These are phyloP conservation scores for Arvicanthis niloticus DNA, from an alignment of 2,113 vertebrate species.

Conservation along the genomic window DNA sequence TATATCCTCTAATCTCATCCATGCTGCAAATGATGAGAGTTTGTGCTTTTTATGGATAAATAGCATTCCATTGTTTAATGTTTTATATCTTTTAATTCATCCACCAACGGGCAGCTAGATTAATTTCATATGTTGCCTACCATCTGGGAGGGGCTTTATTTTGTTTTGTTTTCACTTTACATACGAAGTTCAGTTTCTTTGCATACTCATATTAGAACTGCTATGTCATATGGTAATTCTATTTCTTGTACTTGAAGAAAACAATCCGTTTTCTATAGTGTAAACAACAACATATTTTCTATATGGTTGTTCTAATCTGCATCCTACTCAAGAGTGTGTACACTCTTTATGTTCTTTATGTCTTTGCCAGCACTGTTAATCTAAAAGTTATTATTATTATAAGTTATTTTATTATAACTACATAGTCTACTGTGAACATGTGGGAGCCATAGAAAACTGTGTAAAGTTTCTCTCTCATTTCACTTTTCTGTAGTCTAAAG, in stretches of 20 bases:
- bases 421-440: neutral
- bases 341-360: neutral
- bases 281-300: neutral
- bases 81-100: neutral
- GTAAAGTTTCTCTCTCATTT: neutral
- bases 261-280: neutral
- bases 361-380: neutral
- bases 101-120: neutral
- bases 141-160: neutral
- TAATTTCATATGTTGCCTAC: too few species aligned
- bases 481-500: neutral
- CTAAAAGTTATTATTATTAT: neutral
- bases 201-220: neutral
- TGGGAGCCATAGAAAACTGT: neutral
- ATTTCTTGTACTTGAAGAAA: neutral
- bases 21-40: neutral
- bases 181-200: neutral
- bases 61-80: neutral
- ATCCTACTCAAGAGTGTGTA: neutral
- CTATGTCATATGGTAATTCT: too few species aligned
- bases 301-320: neutral
- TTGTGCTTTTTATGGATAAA: neutral
- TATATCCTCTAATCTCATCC: neutral
- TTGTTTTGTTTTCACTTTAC: neutral
- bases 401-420: neutral